phyloP scores from a whole-genome alignment of 2,888 invertebrate genomes.

The Netelia inedita region DNA sequence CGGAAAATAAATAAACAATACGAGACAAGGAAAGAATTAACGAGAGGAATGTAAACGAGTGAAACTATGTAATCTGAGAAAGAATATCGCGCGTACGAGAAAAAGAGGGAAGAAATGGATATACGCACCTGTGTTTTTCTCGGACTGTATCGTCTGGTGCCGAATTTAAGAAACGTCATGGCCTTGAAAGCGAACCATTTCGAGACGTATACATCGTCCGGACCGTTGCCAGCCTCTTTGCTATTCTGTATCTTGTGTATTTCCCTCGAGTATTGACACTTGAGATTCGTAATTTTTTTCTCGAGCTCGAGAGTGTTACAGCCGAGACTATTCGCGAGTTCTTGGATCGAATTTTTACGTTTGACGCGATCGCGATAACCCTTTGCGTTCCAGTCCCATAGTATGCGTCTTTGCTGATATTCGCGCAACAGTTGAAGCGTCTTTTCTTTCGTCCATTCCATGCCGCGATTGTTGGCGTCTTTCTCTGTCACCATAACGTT shows the following conservation, averaged over 20 bases:
- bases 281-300: conserved; percentile 79
- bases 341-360: conserved; percentile 78
- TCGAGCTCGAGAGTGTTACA: conserved; percentile 79
- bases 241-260: conserved; percentile 80
- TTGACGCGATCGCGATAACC: conserved; percentile 78
- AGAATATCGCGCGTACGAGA: background rate
- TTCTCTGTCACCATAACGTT: conserved; percentile 43
- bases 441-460: conserved; percentile 80
- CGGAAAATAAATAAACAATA: too few species aligned
- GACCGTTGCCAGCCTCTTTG: conserved; percentile 74
- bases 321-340: conserved; percentile 76
- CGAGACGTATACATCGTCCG: conserved; percentile 78
- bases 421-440: conserved; percentile 77
- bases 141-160: conserved; percentile 77
- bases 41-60: too few species aligned
- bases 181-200: conserved; percentile 81
- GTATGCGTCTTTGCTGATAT: conserved; percentile 77
- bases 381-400: conserved; percentile 79
- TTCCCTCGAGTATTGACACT: conserved; percentile 79
- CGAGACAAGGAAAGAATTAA: too few species aligned
- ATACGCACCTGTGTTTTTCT: conserved; percentile 75
- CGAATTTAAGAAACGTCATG: conserved; percentile 79
- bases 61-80: too few species aligned
- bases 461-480: conserved; percentile 65
- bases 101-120: background rate